Conservation (phyloP, 2,113 vertebrate species). For the Chaetops frenatus region DNA sequence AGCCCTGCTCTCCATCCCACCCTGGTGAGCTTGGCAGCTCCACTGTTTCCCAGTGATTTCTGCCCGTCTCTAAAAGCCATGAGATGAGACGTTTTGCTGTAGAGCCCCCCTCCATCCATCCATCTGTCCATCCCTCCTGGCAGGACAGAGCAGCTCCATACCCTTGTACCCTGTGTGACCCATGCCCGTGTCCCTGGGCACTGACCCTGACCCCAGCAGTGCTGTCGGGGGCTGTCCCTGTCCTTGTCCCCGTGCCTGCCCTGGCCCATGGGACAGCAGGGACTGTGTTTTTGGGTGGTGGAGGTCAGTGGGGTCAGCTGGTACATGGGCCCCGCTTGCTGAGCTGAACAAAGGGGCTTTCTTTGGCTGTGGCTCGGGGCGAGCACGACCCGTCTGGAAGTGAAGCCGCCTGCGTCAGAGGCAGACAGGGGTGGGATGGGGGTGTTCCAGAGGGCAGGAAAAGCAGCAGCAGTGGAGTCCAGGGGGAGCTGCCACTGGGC, state of each 20-base stretch:
- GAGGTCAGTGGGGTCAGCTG: background rate
- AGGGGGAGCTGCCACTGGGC: rapidly evolving
- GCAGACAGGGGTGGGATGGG: background rate
- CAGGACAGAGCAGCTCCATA: background rate
- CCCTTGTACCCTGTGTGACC: background rate
- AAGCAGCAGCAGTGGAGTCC: background rate
- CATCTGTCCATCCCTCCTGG: background rate
- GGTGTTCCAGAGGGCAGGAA: constrained; percentile 1
- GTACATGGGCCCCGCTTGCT: background rate
- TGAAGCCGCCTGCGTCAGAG: background rate
- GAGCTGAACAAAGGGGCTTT: constrained; percentile 57
- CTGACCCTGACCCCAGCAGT: background rate
- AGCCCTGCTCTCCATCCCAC: background rate
- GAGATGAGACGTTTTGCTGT: background rate
- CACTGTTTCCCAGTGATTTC: background rate
- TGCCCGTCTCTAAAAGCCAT: background rate
- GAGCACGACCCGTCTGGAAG: background rate
- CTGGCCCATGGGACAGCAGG: background rate
- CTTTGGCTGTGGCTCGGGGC: background rate
- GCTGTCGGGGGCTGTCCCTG: rapidly evolving
- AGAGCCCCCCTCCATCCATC: background rate
- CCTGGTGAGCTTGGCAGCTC: background rate
- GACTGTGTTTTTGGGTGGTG: background rate
- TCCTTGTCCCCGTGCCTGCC: background rate
- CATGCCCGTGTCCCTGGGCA: rapidly evolving